Conservation (phyloP, 2,113 vertebrate genomes). For the Chascanopsetta lugubris region DNA sequence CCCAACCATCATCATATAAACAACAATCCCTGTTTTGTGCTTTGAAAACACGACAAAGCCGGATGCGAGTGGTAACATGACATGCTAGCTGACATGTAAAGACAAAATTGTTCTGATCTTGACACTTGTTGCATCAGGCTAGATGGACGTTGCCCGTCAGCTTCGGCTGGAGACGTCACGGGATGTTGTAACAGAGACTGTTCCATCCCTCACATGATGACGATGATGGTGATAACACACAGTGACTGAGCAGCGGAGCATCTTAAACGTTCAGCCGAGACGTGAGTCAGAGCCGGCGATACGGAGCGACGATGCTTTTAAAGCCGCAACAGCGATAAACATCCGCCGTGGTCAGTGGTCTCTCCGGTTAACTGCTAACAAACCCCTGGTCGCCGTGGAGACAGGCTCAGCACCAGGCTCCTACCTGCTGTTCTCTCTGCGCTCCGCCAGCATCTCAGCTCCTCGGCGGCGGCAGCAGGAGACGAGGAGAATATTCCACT, state of each 20-base stretch:
- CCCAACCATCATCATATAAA: too few species aligned
- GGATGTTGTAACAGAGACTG: neutral
- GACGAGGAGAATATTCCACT: conserved; percentile 41
- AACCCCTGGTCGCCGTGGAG: conserved; percentile 65
- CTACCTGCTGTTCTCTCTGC: conserved; percentile 80
- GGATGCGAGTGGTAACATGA: too few species aligned
- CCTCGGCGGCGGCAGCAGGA: conserved; percentile 39
- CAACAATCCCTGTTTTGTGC: too few species aligned
- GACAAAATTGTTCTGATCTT: too few species aligned
- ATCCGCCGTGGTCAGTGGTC: conserved; percentile 27
- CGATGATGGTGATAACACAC: neutral
- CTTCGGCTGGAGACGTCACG: too few species aligned
- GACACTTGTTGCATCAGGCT: too few species aligned
- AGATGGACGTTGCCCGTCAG: too few species aligned
- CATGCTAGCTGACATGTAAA: too few species aligned
- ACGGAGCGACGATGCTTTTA: conserved; percentile 18
- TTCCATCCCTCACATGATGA: too few species aligned
- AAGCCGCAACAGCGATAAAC: conserved; percentile 18
- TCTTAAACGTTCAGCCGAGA: neutral
- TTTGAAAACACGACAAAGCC: too few species aligned
- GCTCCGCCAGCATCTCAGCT: conserved; percentile 78
- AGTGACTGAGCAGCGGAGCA: neutral
- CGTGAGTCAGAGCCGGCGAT: neutral
- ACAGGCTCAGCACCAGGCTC: conserved; percentile 61
- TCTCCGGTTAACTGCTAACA: conserved; percentile 64